Evolutionary conservation across 2,797 vertebrate species (phyloP).

Genomic region (Smutsia gigantea): DNA sequence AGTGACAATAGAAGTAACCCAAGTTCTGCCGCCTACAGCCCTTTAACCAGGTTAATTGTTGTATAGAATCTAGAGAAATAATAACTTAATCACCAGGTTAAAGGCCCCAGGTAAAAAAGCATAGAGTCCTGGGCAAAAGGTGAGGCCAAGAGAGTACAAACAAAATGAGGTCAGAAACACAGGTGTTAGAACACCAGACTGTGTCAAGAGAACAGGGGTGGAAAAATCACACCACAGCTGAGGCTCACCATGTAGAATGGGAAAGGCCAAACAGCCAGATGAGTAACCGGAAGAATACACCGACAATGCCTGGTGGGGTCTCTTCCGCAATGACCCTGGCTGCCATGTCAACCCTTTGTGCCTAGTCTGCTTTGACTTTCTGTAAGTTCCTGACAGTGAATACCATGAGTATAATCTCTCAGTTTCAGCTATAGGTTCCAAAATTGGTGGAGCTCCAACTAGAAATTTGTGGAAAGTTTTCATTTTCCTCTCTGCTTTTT

Average conservation of each 20-base stretch:
- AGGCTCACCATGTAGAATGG: neutral
- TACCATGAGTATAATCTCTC: neutral
- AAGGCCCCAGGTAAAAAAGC: constrained; percentile 55
- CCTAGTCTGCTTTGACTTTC: neutral
- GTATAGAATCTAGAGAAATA: constrained; percentile 38
- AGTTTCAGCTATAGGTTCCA: neutral
- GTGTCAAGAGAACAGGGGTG: neutral
- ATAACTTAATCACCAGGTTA: constrained; percentile 58
- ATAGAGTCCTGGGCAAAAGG: constrained; percentile 52
- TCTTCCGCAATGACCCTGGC: neutral
- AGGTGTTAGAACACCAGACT: constrained; percentile 30
- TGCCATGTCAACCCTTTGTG: neutral
- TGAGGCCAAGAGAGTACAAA: constrained; percentile 25
- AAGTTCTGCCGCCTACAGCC: neutral
- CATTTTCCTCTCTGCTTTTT: neutral
- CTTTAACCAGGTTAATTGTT: constrained; percentile 55
- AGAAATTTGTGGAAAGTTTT: neutral
- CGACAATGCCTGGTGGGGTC: neutral
- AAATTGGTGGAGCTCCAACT: neutral
- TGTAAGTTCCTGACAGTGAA: neutral
- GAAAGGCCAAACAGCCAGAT: neutral
- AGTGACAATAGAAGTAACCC: neutral
- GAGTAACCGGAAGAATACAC: neutral
- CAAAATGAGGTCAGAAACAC: constrained; percentile 63
- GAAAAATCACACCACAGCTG: neutral